These are phyloP conservation scores for Herpetotheres cachinnans DNA, from an alignment of 2,113 vertebrate genomes.

Conservation along the genomic window DNA sequence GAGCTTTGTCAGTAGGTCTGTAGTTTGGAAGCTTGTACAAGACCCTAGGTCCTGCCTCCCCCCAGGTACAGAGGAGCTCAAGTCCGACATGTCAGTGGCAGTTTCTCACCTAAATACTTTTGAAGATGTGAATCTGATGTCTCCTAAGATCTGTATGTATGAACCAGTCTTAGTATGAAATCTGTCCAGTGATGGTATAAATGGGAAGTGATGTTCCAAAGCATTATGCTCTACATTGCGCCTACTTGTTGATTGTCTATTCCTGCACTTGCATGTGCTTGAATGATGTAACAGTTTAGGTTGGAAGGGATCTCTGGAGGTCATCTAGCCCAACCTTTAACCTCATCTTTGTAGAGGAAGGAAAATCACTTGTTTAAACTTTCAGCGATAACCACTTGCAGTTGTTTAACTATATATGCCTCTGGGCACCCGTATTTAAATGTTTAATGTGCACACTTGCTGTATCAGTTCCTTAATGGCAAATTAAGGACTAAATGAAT, in stretches of 20 bases:
- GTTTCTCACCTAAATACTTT: background rate
- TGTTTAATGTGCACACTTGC: constrained; percentile 44
- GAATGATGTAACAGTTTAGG: background rate
- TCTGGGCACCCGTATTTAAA: constrained; percentile 29
- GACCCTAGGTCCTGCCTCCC: background rate
- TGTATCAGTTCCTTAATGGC: constrained; percentile 58
- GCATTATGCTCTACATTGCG: rapidly evolving
- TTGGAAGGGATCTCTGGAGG: background rate
- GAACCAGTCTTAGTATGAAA: background rate
- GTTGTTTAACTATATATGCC: constrained; percentile 12
- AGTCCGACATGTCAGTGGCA: background rate
- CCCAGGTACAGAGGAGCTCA: rapidly evolving
- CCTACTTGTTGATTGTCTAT: background rate
- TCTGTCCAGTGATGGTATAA: background rate
- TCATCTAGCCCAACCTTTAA: background rate
- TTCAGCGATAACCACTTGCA: constrained; percentile 22
- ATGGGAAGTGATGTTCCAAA: background rate
- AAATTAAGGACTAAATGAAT: constrained; percentile 51
- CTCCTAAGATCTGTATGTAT: background rate
- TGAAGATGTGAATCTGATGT: background rate
- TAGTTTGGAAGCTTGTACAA: background rate
- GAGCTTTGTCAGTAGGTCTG: background rate
- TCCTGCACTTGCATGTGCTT: background rate
- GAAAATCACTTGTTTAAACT: constrained; percentile 44
- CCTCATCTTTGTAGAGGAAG: constrained; percentile 2